A percentile compares a stretch with the other conserved stretches of the same genome.
phyloP scores from a whole-genome alignment of 2,113 vertebrate species.

The Limnothrissa miodon region DNA sequence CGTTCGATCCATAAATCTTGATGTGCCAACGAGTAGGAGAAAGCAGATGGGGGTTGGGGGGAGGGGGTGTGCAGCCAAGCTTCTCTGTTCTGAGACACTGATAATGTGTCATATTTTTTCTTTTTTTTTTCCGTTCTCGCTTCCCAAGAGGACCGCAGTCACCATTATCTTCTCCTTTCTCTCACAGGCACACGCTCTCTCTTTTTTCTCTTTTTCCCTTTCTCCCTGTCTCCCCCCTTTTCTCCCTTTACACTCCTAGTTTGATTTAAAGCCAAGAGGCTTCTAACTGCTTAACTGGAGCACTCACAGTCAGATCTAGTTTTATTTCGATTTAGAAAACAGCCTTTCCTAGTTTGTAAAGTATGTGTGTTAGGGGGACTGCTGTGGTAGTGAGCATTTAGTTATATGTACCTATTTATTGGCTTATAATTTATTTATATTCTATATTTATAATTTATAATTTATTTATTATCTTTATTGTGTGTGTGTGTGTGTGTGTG shows the following conservation, averaged over 20 bases:
- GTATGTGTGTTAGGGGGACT: not conserved
- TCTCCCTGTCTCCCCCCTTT: not conserved
- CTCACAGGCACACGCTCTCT: too few species aligned
- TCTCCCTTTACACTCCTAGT: not conserved
- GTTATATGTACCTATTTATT: not conserved
- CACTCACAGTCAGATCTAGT: not conserved
- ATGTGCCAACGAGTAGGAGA: not conserved
- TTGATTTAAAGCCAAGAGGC: not conserved
- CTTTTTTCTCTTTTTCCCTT: slow-evolving; percentile 14
- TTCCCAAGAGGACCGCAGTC: not conserved
- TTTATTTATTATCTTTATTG: not conserved
- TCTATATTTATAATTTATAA: not conserved
- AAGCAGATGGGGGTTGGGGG: not conserved
- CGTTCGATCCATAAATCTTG: slow-evolving; percentile 51
- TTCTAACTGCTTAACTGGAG: not conserved
- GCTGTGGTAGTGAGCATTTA: not conserved
- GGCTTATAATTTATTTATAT: not conserved
- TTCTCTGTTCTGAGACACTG: not conserved
- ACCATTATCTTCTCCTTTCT: not conserved
- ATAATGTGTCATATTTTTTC: not conserved
- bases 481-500: not conserved
- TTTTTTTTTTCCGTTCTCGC: not conserved
- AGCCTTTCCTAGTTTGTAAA: not conserved
- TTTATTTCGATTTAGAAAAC: not conserved
- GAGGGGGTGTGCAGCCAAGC: not conserved